Base-by-base conservation (phyloP, 2,888 invertebrate genomes). In the Tenthredo scrophulariae region DNA sequence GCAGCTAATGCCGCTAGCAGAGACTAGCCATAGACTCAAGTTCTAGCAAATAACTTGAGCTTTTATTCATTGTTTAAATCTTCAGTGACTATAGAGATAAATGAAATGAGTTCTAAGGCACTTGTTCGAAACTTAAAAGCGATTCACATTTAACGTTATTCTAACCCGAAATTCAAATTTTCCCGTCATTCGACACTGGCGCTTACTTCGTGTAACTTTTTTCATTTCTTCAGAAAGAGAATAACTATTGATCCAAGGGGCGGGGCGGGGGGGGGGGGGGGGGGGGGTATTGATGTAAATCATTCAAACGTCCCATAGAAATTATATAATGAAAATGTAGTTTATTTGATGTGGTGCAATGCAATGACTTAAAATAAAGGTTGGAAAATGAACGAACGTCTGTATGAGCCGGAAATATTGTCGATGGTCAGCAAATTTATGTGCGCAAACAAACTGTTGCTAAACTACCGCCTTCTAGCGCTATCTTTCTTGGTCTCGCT, bases 331-430 rank as follows among this genome's bases (percentile, higher is more conserved):
- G 93, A 93, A 93, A 93, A 93, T 93, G 93, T 93, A 93, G 93
- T 93, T 93, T 93, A 93, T 93, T 93, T 92, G 93, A 93, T 93
- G 93, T 92, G 93, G 93, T 93, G 93, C 93, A 93, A 93, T 93
- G 93, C 93, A 93, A 93, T 93, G 93, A 93, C 93, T 93, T 93
- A 93, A 93, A 93, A 91, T 93, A 93, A 93, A 93, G 54, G 22
- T 93, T 92, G 92, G 93, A 92, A 89, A 92, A 93, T 40, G 83
- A 85, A 93, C 93, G 93, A 93, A 93, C 89, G 90, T 92, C 90
- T 91, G 91, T 92, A 93, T 92, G 93, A 93, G 91, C 92, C 92
- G 93, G 93, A 92, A 91, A 92, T 26, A 33, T 67, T 33, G 33
- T 26, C 18, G 87, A 93, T 92, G 92, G 92, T 89, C 91, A 91